Conservation (phyloP, 2,113 vertebrate genomes). For the Istiophorus platypterus region DNA sequence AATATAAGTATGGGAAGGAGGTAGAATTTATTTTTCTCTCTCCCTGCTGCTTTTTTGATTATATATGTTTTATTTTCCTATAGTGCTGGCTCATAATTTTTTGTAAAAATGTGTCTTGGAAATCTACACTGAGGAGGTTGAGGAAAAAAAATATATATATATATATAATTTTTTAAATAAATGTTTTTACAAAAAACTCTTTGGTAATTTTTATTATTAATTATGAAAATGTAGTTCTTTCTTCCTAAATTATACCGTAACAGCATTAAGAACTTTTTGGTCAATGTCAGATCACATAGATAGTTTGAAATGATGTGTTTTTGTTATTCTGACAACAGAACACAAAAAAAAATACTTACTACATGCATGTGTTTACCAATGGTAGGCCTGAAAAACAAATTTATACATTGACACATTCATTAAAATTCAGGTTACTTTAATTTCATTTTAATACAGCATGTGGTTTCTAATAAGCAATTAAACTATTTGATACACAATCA, state of each 20-base stretch:
- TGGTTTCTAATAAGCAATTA: background rate
- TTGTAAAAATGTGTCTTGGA: background rate
- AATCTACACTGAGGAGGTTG: background rate
- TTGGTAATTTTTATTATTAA: too few species aligned
- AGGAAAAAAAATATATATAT: background rate
- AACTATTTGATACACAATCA: rapidly evolving
- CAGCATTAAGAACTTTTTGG: background rate
- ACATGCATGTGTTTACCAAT: background rate
- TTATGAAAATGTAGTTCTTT: background rate
- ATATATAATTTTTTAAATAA: too few species aligned
- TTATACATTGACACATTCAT: conserved; percentile 13
- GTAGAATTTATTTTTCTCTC: background rate
- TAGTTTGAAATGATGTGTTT: too few species aligned
- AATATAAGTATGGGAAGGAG: background rate
- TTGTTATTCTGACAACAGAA: background rate
- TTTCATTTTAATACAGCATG: background rate
- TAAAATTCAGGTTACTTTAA: background rate
- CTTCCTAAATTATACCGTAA: background rate
- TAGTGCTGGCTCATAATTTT: background rate
- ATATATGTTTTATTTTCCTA: background rate
- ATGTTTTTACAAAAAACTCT: too few species aligned
- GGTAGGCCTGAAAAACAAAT: background rate
- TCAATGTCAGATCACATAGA: background rate
- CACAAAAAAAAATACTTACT: background rate
- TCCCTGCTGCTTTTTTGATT: background rate